These are phyloP conservation scores for Agriopis leucophaearia DNA, from an alignment of 2,888 invertebrate genomes.

Conservation along the genomic window DNA sequence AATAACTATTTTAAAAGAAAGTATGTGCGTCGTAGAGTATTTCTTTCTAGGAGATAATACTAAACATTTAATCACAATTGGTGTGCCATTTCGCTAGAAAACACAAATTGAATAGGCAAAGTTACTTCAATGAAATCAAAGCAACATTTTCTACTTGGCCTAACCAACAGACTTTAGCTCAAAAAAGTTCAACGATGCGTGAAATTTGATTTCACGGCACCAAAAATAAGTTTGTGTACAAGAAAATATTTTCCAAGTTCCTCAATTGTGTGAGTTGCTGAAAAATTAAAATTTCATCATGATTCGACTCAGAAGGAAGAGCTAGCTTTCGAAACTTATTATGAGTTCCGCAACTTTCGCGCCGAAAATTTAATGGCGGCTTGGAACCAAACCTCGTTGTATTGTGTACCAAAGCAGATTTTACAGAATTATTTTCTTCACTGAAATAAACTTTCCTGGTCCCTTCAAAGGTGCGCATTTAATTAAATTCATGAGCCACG, in stretches of 20 bases:
- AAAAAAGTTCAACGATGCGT: slow-evolving; percentile 11
- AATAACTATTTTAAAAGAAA: too few species aligned
- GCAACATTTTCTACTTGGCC: slow-evolving; percentile 17
- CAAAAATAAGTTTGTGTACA: slow-evolving; percentile 12
- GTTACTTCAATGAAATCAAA: slow-evolving; percentile 1
- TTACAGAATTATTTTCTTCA: slow-evolving; percentile 7
- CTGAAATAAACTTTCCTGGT: slow-evolving; percentile 1
- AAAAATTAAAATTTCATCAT: slow-evolving; percentile 14
- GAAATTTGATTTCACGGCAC: slow-evolving; percentile 13
- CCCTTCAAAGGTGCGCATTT: slow-evolving; percentile 11
- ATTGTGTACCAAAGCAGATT: slow-evolving; percentile 15
- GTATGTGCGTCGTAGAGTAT: too few species aligned
- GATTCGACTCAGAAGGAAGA: slow-evolving; percentile 8
- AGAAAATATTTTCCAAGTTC: slow-evolving; percentile 11
- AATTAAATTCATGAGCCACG: slow-evolving; percentile 14
- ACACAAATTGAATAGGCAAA: slow-evolving; percentile 11
- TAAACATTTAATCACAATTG: too few species aligned
- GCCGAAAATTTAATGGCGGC: slow-evolving; percentile 25
- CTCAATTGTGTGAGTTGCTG: slow-evolving; percentile 8
- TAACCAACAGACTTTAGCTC: slow-evolving; percentile 7
- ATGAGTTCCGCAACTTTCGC: slow-evolving; percentile 20
- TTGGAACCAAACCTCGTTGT: slow-evolving; percentile 24
- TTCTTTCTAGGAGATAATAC: too few species aligned
- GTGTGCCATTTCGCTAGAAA: not conserved
- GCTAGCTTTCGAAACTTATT: slow-evolving; percentile 17